A percentile compares a stretch with the other conserved stretches of the same genome.
phyloP scores from a whole-genome alignment of 2,888 invertebrate genomes.

The Tromatobia lineatoria region DNA sequence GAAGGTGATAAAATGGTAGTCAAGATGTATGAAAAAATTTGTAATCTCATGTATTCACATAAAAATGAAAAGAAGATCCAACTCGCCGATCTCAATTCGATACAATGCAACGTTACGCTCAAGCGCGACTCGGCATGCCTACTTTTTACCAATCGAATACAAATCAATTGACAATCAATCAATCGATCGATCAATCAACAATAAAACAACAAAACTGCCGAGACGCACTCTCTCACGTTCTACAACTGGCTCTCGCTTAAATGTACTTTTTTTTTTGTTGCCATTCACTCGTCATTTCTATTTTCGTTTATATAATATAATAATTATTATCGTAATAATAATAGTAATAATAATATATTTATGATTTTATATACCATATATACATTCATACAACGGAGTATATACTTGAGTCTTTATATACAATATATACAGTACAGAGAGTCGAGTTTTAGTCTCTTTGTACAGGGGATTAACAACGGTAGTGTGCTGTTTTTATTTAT shows the following conservation, averaged over 20 bases:
- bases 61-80: constrained; percentile 65
- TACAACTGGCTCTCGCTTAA: constrained; percentile 54
- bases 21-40: constrained; percentile 56
- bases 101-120: constrained; percentile 58
- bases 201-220: constrained; percentile 51
- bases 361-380: constrained; percentile 67
- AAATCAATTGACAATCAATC: constrained; percentile 61
- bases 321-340: constrained; percentile 44
- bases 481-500: constrained; percentile 55
- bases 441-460: constrained; percentile 47
- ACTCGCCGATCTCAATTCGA: constrained; percentile 57
- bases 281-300: constrained; percentile 54
- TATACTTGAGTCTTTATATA: constrained; percentile 66
- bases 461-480: constrained; percentile 65
- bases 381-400: constrained; percentile 67
- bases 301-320: constrained; percentile 32
- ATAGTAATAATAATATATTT: constrained; percentile 66
- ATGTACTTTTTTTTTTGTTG: constrained; percentile 30
- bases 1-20: neutral
- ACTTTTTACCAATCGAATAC: constrained; percentile 57
- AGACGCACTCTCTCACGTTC: constrained; percentile 41
- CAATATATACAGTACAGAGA: constrained; percentile 66
- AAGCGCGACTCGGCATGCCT: constrained; percentile 49
- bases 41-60: constrained; percentile 68
- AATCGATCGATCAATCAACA: constrained; percentile 56